Percentiles rank a stretch among this genome's conserved stretches.
Evolutionary conservation across 2,113 vertebrate genomes (phyloP).

Genomic region (Perca flavescens): DNA sequence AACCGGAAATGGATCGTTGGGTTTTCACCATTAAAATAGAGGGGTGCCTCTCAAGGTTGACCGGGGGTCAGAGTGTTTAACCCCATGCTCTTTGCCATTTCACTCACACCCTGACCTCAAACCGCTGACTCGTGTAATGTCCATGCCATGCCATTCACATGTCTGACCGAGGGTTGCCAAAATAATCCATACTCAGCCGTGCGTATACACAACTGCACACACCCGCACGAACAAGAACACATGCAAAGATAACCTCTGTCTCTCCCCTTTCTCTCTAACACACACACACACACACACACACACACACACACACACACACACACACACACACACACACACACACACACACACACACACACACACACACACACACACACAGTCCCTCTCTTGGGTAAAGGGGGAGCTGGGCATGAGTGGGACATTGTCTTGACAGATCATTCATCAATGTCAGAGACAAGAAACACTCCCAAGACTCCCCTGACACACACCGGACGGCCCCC

Average conservation of each 20-base stretch:
- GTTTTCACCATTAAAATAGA: constrained; percentile 79
- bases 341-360: background rate
- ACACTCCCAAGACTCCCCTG: constrained; percentile 64
- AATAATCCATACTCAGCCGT: constrained; percentile 61
- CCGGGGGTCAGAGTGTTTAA: constrained; percentile 81
- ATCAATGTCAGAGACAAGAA: constrained; percentile 80
- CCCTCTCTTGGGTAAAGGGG: constrained; percentile 72
- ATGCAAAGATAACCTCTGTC: constrained; percentile 54
- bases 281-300: background rate
- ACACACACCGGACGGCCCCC: constrained; percentile 66
- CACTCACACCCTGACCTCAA: constrained; percentile 63
- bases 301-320: background rate
- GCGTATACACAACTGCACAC: constrained; percentile 27
- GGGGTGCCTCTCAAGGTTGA: constrained; percentile 60
- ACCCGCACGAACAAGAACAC: constrained; percentile 45
- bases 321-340: too few species aligned
- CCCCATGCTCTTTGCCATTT: constrained; percentile 67
- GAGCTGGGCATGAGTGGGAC: constrained; percentile 68
- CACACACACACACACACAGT: background rate
- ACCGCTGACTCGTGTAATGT: constrained; percentile 67
- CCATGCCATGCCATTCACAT: constrained; percentile 40
- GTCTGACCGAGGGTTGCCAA: constrained; percentile 35
- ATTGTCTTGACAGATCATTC: constrained; percentile 79
- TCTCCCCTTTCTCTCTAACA: background rate
- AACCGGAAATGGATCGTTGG: constrained; percentile 75